phyloP scores from a whole-genome alignment of 2,113 vertebrate species.

The Triplophysa rosa region DNA sequence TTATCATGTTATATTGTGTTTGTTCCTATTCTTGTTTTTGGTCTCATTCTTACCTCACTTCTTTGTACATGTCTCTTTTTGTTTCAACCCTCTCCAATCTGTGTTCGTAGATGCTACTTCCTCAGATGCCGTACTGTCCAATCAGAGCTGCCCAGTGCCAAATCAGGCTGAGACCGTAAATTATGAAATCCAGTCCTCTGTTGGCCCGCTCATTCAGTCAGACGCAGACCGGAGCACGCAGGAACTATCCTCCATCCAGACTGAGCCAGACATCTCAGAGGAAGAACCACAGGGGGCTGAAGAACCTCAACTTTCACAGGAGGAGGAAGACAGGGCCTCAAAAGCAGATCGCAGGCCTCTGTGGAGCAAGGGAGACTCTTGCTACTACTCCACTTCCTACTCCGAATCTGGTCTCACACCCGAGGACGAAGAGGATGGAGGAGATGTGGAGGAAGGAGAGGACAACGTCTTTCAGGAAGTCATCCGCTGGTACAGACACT shows the following conservation, averaged over 20 bases:
- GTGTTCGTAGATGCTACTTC: constrained; percentile 62
- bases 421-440: constrained; percentile 65
- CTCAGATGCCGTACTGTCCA: constrained; percentile 63
- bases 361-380: constrained; percentile 75
- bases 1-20: neutral
- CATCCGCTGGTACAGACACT: constrained; percentile 67
- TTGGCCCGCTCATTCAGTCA: neutral
- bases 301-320: constrained; percentile 48
- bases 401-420: constrained; percentile 66
- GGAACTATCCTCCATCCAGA: constrained; percentile 37
- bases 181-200: constrained; percentile 32
- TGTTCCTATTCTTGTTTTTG: constrained; percentile 42
- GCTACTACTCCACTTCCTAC: constrained; percentile 77
- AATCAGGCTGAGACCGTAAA: constrained; percentile 58
- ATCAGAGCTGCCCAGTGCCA: constrained; percentile 41
- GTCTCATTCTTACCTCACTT: constrained; percentile 16
- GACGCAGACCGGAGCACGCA: neutral
- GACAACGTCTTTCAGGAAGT: constrained; percentile 73
- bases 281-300: constrained; percentile 27
- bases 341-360: constrained; percentile 68
- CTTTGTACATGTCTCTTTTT: constrained; percentile 30
- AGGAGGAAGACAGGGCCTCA: constrained; percentile 50
- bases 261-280: constrained; percentile 23
- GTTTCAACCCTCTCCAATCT: constrained; percentile 45
- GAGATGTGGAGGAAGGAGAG: constrained; percentile 66